Conservation (phyloP, 2,888 invertebrate species). For the Notocelia uddmanniana region DNA sequence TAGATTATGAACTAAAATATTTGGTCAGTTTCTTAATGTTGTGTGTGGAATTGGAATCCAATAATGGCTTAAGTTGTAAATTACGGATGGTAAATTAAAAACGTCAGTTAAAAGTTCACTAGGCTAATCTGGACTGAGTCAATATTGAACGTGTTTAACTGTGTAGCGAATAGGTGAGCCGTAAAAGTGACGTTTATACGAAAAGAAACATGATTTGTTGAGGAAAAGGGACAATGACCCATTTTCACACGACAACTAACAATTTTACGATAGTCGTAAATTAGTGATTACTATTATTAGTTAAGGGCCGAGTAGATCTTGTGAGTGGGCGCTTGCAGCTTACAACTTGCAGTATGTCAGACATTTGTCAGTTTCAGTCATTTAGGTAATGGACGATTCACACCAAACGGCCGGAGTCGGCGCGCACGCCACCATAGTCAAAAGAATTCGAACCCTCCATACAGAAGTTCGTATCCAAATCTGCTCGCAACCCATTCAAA, state of each 20-base stretch:
- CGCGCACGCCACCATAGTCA: too few relatives aligned
- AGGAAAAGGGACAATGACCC: background rate
- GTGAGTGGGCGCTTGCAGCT: background rate
- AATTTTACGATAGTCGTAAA: background rate
- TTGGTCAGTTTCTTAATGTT: conserved; percentile 64
- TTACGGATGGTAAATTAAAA: conserved; percentile 30
- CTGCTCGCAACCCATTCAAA: too few relatives aligned
- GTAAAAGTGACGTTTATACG: conserved; percentile 6
- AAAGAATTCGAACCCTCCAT: too few relatives aligned
- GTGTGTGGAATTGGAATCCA: conserved; percentile 51
- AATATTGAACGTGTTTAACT: conserved; percentile 26
- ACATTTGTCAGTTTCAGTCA: too few relatives aligned
- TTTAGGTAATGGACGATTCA: too few relatives aligned
- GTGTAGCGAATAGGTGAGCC: conserved; percentile 6
- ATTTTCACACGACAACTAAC: background rate
- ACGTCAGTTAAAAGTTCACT: conserved; percentile 26
- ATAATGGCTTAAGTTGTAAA: conserved; percentile 36
- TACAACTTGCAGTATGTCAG: too few relatives aligned
- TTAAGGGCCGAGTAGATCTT: background rate
- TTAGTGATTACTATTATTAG: background rate
- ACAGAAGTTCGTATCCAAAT: too few relatives aligned
- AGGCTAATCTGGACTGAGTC: conserved; percentile 34
- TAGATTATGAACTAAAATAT: conserved; percentile 70
- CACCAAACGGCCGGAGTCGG: too few relatives aligned
- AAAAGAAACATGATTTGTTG: conserved; percentile 13